Evolutionary conservation across 2,888 invertebrate genomes (phyloP).

Genomic region (Scaptomyza parva): DNA sequence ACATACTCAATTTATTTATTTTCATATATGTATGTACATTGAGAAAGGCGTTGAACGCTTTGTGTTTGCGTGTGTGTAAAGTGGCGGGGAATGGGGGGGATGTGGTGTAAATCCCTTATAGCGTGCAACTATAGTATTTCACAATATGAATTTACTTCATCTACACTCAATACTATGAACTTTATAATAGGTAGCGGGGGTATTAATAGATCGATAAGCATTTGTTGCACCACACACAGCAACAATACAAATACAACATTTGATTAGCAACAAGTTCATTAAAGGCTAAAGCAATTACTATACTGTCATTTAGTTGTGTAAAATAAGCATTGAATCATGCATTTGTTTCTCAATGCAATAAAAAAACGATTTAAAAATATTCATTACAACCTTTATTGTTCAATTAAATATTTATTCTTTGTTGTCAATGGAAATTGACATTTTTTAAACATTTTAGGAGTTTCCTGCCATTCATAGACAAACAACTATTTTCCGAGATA

Average conservation of each 20-base stretch:
- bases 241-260: conserved; percentile 17
- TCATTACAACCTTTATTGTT: background rate
- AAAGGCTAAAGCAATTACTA: conserved; percentile 5
- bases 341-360: conserved; percentile 11
- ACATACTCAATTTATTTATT: conserved; percentile 27
- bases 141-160: conserved; percentile 10
- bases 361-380: background rate
- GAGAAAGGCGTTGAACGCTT: conserved; percentile 38
- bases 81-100: background rate
- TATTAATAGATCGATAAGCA: conserved; percentile 2
- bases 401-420: background rate
- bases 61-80: background rate
- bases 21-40: conserved; percentile 31
- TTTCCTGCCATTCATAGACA: too few species aligned
- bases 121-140: conserved; percentile 4
- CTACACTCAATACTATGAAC: background rate
- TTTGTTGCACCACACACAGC: conserved; percentile 10
- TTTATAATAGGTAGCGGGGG: too few species aligned
- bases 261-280: background rate
- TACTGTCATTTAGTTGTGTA: background rate
- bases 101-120: conserved; percentile 14
- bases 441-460: too few species aligned
- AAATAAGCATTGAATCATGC: conserved; percentile 13
- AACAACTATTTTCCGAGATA: background rate
- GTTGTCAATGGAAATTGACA: too few species aligned